Conservation (phyloP, 2,113 vertebrate genomes). For the Neolamprologus modestus region DNA sequence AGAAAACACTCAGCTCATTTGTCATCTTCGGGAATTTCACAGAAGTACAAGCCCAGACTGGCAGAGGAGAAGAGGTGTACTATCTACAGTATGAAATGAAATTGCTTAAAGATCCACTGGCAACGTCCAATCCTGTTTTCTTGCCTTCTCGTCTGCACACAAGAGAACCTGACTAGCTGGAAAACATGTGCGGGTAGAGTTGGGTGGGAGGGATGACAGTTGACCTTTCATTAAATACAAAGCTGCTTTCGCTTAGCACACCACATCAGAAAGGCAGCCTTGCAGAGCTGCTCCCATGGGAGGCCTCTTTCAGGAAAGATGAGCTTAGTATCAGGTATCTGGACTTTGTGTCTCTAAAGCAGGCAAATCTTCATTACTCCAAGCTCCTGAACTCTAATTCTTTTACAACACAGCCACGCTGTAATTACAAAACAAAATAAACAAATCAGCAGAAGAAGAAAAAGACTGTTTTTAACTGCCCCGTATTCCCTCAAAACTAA, state of each 20-base stretch:
- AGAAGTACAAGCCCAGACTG: conserved; percentile 8
- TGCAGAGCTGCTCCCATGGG: background rate
- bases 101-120: background rate
- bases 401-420: background rate
- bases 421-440: background rate
- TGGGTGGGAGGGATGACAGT: conserved; percentile 25
- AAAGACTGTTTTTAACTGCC: background rate
- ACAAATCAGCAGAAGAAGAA: background rate
- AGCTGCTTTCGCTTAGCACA: conserved; percentile 42
- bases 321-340: conserved; percentile 8
- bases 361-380: conserved; percentile 5
- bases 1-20: background rate
- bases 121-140: background rate
- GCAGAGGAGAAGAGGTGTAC: background rate
- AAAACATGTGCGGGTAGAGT: conserved; percentile 8
- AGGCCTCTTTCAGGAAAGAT: conserved; percentile 29
- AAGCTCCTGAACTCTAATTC: conserved; percentile 15
- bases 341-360: background rate
- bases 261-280: conserved; percentile 5
- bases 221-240: conserved; percentile 55
- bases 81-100: background rate
- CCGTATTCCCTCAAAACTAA: background rate
- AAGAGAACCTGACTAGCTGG: conserved; percentile 10
- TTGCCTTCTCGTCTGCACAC: background rate
- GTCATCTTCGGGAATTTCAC: background rate